Evolutionary conservation across 37 sponge, comb jelly and placozoan species (phyloP), one percentile per base, ranked within the genome.

Genomic region (Haliclona indistincta): DNA sequence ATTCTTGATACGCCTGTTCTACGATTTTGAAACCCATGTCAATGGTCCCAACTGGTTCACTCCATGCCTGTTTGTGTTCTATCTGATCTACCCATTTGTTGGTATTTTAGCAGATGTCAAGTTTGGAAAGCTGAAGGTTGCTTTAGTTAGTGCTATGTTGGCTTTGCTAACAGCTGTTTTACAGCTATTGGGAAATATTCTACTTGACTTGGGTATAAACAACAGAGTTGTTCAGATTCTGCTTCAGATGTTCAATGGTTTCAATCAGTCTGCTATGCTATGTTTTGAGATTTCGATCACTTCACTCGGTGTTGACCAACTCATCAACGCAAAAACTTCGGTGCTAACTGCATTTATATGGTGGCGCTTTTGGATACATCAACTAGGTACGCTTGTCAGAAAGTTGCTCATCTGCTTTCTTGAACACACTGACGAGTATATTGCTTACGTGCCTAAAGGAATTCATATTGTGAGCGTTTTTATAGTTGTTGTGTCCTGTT

Each of bases 21-120:
- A 58, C n/a, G n/a, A n/a, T n/a, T n/a, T n/a, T n/a, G n/a, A n/a
- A n/a, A n/a, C n/a, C n/a, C n/a, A n/a, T n/a, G n/a, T n/a, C n/a
- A n/a, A n/a, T n/a, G n/a, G n/a, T n/a, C n/a, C n/a, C n/a, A n/a
- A n/a, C n/a, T n/a, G n/a, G n/a, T n/a, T n/a, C n/a, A 25, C 60
- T n/a, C 6, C 26, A 6, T 58, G 22, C 22, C n/a, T 26, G 7
- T 58, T 58, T 26, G 26, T 58, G 23, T 58, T 58, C n/a, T 58
- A 58, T n/a, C 60, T 58, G 23, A 25, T 58, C 28, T 58, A n/a
- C 28, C 60, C 60, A n/a, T 6, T 58, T 26, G n/a, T 58, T 58
- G 60, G 60, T 6, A 8, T 58, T 11, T 58, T 25, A 25, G 60
- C 60, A 25, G 60, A 58, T 58, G n/a, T 58, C 28, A 58, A 58